Percentiles rank a stretch among this genome's conserved stretches.
Conservation (phyloP, 2,888 invertebrate species). For the Orchesellides sinensis region DNA sequence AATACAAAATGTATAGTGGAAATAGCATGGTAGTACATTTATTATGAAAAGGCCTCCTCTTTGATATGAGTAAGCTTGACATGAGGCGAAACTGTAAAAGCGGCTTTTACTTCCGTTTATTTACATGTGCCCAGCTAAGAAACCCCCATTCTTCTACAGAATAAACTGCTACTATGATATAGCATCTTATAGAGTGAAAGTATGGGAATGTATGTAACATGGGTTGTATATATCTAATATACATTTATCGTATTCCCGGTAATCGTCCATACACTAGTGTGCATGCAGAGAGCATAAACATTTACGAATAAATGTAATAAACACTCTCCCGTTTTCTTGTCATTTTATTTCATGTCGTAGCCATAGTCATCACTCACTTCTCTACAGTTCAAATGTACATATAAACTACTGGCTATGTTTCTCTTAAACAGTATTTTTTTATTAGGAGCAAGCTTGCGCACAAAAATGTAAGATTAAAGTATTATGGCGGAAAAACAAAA, state of each 20-base stretch:
- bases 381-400: constrained; percentile 9
- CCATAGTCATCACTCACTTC: constrained; percentile 41
- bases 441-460: constrained; percentile 20
- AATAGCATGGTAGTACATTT: too few relatives aligned
- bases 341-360: constrained; percentile 35
- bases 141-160: background rate
- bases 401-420: background rate
- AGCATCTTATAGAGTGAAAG: background rate
- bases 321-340: constrained; percentile 22
- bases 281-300: background rate
- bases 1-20: background rate
- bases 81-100: constrained; percentile 29
- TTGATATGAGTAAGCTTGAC: background rate
- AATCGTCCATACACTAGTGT: background rate
- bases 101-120: constrained; percentile 52
- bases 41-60: background rate
- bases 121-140: constrained; percentile 17
- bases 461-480: constrained; percentile 52
- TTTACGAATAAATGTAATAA: background rate
- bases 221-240: background rate
- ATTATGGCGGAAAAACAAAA: constrained; percentile 51
- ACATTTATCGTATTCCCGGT: background rate
- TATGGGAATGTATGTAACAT: background rate
- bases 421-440: too few relatives aligned
- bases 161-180: background rate